Base-by-base conservation (phyloP, 2,888 invertebrate species). In the Acleris cristana region DNA sequence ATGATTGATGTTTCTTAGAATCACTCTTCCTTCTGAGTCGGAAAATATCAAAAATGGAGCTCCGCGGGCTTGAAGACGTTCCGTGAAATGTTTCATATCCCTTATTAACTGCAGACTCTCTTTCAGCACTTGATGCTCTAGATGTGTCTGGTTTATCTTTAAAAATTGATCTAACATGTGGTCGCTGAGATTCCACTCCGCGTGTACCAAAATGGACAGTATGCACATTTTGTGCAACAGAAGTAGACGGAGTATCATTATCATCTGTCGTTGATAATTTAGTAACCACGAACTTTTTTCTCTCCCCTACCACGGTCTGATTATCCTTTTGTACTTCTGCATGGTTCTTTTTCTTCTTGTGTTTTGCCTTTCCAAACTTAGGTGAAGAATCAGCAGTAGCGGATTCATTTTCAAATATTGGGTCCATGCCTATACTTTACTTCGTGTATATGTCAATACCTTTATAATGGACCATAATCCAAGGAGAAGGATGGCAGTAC, bases 41-140 rank as follows among this genome's bases (percentile, higher is more conserved):
- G 77, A 92, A 92, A 76, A 92, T 92, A 86, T 92, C 92, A 84
- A 92, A 92, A 81, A 92, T 90, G 74, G 92, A 92, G 78, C 89
- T 91, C 76, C 90, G 83, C 74, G 91, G 91, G 85, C 90, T 92
- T 80, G 92, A 89, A 67, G 92, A 89, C 10, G 92, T 92, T 70
- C 92, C 92, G 72, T 92, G 92, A 79, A 92, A 92, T 23, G 92
- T 92, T 85, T 92, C 92, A 80, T 92, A 92, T 76, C 89, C 91
- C 75, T 91, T 92, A 64, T 78, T 76, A 56, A 77, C 76, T 48
- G 85, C 21, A 23, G 61, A 73, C 71, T 91, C 91, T 72, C 92
- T 84, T 65, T 92, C 92, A 55, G 87, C 80, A 76, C 92, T 92
- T 19, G 91, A 89, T 30, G 92, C 80, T 69, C 92, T 81, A 8